phyloP scores from a whole-genome alignment of 2,113 vertebrate species.

The Orthonyx spaldingii region DNA sequence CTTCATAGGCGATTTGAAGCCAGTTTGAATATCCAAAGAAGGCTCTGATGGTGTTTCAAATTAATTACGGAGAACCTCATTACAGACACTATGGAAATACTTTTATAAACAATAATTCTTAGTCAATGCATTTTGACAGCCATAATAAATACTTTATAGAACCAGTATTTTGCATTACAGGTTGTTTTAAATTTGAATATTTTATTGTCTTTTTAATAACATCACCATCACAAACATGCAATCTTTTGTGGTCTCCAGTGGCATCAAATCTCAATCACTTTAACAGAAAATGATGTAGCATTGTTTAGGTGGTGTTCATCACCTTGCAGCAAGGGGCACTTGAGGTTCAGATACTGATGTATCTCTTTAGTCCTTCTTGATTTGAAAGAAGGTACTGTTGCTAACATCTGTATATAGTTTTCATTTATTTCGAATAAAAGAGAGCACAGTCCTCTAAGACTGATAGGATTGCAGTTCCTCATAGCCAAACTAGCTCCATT shows the following conservation, averaged over 20 bases:
- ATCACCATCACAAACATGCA: background rate
- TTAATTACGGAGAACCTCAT: background rate
- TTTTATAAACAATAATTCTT: background rate
- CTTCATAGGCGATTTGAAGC: background rate
- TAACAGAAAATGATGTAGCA: background rate
- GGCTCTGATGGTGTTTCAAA: background rate
- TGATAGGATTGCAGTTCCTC: background rate
- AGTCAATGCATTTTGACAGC: background rate
- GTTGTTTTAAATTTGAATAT: background rate
- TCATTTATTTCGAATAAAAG: background rate
- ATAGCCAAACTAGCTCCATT: constrained; percentile 17
- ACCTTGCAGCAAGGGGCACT: background rate
- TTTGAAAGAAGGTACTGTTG: constrained; percentile 43
- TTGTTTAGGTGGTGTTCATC: background rate
- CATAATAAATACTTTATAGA: background rate
- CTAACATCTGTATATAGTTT: background rate
- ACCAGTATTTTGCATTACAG: background rate
- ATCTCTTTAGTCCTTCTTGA: background rate
- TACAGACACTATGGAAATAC: background rate
- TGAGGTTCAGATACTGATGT: background rate
- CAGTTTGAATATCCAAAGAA: background rate
- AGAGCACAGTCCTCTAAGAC: constrained; percentile 26
- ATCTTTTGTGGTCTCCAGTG: background rate
- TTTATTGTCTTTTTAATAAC: background rate
- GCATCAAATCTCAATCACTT: background rate